phyloP scores from a whole-genome alignment of 2,888 invertebrate genomes.

The Rhagonycha lutea region DNA sequence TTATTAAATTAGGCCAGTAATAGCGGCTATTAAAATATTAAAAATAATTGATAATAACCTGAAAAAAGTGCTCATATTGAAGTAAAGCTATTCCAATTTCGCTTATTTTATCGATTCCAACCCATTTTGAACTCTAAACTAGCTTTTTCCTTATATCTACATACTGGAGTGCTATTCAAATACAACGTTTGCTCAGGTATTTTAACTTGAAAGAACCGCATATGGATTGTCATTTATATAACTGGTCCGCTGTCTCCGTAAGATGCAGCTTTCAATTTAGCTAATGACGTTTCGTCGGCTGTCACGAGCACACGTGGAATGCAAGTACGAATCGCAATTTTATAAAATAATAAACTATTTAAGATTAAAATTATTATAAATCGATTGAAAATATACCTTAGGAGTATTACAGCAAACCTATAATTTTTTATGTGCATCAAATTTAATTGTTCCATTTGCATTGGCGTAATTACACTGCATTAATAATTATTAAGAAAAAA shows the following conservation, averaged over 20 bases:
- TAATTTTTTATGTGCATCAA: background rate
- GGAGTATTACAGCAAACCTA: background rate
- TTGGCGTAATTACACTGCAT: background rate
- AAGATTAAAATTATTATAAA: conserved; percentile 26
- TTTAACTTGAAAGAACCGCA: conserved; percentile 34
- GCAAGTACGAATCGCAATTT: conserved; percentile 50
- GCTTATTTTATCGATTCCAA: conserved; percentile 52
- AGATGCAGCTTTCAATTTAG: conserved; percentile 58
- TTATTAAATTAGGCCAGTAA: background rate
- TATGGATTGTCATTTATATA: conserved; percentile 28
- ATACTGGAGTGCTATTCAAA: conserved; percentile 57
- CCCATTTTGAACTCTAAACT: conserved; percentile 52
- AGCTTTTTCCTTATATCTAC: conserved; percentile 52
- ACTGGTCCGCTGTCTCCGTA: conserved; percentile 48
- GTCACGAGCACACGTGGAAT: conserved; percentile 55
- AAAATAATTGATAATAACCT: conserved; percentile 38
- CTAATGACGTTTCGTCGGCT: conserved; percentile 57
- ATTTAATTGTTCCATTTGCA: background rate
- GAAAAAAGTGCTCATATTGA: conserved; percentile 38
- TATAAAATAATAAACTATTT: conserved; percentile 49
- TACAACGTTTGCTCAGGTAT: conserved; percentile 45
- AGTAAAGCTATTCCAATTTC: conserved; percentile 46
- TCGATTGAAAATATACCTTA: background rate
- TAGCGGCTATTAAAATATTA: conserved; percentile 6
- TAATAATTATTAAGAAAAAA: background rate